Evolutionary conservation across 2,888 invertebrate genomes (phyloP).

Genomic region (Patella ulyssiponensis): DNA sequence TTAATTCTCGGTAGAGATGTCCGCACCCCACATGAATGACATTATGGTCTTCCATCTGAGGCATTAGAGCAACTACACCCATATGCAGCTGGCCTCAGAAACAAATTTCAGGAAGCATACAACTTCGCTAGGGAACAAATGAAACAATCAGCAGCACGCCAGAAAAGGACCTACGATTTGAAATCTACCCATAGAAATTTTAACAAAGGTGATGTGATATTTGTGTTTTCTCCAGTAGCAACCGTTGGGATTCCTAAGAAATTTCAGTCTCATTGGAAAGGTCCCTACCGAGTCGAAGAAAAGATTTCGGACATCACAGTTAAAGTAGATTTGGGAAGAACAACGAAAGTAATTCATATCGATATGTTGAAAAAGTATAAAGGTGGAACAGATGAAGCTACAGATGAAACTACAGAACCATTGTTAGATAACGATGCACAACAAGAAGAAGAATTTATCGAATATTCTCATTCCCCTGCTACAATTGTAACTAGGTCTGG

Average conservation of each 20-base stretch:
- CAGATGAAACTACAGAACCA: not conserved
- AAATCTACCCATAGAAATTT: not conserved
- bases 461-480: not conserved
- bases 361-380: not conserved
- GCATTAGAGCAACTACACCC: not conserved
- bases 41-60: not conserved
- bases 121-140: not conserved
- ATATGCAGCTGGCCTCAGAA: not conserved
- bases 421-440: not conserved
- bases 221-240: not conserved
- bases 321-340: too few relatives aligned
- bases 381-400: not conserved
- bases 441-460: not conserved
- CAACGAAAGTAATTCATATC: not conserved
- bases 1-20: not conserved
- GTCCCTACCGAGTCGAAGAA: not conserved
- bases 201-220: not conserved
- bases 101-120: not conserved
- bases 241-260: not conserved
- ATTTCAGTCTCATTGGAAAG: not conserved
- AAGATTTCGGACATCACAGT: not conserved
- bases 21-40: not conserved
- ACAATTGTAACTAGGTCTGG: not conserved
- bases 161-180: not conserved
- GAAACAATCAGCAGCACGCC: not conserved